Evolutionary conservation across 2,113 vertebrate genomes (phyloP), one percentile per base, ranked within the genome.

Genomic region (Ondatra zibethicus): DNA sequence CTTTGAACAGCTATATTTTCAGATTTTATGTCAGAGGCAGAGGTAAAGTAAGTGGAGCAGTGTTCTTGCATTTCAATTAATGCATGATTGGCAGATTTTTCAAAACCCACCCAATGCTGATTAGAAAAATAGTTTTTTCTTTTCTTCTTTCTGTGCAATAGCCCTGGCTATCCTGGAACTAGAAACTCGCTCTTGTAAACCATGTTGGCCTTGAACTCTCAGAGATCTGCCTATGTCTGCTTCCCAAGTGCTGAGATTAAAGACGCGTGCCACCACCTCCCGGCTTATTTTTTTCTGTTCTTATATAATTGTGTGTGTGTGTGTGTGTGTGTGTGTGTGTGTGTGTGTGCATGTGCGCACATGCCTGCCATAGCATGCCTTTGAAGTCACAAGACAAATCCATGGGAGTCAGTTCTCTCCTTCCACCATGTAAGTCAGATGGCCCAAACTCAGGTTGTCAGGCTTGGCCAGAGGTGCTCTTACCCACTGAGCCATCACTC

Each of bases 1-100:
- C 39, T 66, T 82, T 94, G 55, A 96, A 88, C 42, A 75, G 75
- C 96, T 52, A 61, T 65, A 61, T 81, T 95, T 55, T 85, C 92
- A 91, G 25, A 65, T 66, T 21, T 85, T 45, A 33, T 45, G 65
- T 33, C 16, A 85, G 45, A 65, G 27, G 27, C 61, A 85, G 61
- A 45, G 45, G 39, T 16, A 19, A 65, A 65, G 25, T 31, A 45
- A 45, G 39, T 80, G 7, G 39, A 9, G 2, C 82, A 85, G 8
- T 21, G 27, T 65, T 65, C 14, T 31, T 85, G 39, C 2, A 63
- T 29, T 77, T 63, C 39, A 85, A 33, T 29, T 65, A 45, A 47
- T 85, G 29, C 27, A 19, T 45, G 39, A 65, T 65, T 63, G 80
- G 13, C 36, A 39, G 55, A 39, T 39, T 42, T 82, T 82, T 82